Evolutionary conservation across 2,797 vertebrate genomes (phyloP).

Genomic region (Ceyx erithaca): DNA sequence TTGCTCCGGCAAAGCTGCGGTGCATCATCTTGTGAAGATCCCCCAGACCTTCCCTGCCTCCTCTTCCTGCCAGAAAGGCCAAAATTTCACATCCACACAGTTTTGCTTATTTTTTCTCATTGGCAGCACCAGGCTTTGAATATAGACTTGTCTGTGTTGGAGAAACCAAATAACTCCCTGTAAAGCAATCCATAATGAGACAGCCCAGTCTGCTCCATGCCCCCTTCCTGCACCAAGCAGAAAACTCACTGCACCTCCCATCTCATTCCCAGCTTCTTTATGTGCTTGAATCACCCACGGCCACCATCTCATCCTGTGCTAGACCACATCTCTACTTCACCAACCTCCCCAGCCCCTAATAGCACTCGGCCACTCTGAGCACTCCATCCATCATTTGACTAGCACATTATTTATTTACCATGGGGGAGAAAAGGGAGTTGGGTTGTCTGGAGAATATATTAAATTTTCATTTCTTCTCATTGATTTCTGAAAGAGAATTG

Average conservation of each 20-base stretch:
- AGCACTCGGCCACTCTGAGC: slow-evolving; percentile 30
- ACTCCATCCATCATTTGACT: slow-evolving; percentile 68
- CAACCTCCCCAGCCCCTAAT: slow-evolving; percentile 15
- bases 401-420: slow-evolving; percentile 74
- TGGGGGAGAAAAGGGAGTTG: slow-evolving; percentile 62
- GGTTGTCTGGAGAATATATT: slow-evolving; percentile 67
- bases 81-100: neutral
- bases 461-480: slow-evolving; percentile 74
- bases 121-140: neutral
- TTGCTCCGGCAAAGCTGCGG: neutral
- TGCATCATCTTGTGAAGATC: neutral
- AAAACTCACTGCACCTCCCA: neutral
- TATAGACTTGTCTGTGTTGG: neutral
- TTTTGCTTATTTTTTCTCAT: neutral
- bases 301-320: neutral
- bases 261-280: neutral
- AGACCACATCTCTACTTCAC: slow-evolving; percentile 23
- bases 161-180: neutral
- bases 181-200: neutral
- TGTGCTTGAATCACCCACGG: neutral
- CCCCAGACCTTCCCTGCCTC: neutral
- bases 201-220: neutral
- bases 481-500: slow-evolving; percentile 67
- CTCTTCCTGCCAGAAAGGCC: neutral
- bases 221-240: neutral